A percentile compares a stretch with the other conserved stretches of the same genome.
Evolutionary conservation across 2,113 vertebrate genomes (phyloP).

Genomic region (Tragelaphus buxtoni): DNA sequence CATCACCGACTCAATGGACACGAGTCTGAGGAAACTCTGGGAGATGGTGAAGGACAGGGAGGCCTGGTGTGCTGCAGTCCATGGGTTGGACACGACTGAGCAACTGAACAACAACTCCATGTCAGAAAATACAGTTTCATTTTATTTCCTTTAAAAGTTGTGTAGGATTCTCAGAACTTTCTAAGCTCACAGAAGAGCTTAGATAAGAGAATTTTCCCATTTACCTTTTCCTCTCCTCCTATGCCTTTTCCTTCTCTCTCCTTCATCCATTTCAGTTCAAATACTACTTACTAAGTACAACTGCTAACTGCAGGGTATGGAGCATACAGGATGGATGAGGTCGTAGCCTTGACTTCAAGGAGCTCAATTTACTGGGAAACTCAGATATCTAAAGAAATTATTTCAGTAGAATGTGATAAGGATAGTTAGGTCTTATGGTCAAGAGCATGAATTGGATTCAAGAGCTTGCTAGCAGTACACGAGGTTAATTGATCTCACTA

Average conservation of each 20-base stretch:
- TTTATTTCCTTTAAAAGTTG: conserved; percentile 17
- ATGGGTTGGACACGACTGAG: background rate
- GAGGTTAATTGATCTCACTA: background rate
- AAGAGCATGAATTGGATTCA: background rate
- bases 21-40: background rate
- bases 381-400: background rate
- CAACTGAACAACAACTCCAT: background rate
- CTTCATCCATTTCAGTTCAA: background rate
- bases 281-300: background rate
- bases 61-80: background rate
- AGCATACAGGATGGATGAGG: background rate
- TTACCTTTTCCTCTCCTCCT: background rate
- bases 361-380: background rate
- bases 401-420: background rate
- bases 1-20: background rate
- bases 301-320: background rate
- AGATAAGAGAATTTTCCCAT: background rate
- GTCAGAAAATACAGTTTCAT: background rate
- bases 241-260: background rate
- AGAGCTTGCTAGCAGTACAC: background rate
- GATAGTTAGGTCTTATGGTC: background rate
- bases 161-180: background rate
- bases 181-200: background rate
- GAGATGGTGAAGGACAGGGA: background rate
- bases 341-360: background rate